These are phyloP conservation scores for Lichenostomus cassidix DNA, from an alignment of 2,113 vertebrate genomes.

Conservation along the genomic window DNA sequence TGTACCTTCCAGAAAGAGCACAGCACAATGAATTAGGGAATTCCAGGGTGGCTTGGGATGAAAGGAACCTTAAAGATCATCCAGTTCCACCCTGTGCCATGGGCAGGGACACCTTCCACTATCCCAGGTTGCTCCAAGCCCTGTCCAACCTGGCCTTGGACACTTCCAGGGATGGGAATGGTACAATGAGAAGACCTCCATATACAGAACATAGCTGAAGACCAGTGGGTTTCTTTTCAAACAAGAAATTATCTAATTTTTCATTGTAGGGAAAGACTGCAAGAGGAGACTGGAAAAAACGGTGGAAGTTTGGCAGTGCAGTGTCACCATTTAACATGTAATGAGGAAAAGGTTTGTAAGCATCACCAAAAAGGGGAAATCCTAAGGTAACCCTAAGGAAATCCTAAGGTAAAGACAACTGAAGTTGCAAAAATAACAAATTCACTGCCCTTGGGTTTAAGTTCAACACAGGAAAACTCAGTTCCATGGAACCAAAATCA, in stretches of 20 bases:
- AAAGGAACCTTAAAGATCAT: neutral
- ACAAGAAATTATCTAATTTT: conserved; percentile 1
- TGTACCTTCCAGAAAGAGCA: neutral
- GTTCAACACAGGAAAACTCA: neutral
- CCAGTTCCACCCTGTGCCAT: neutral
- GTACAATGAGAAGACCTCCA: neutral
- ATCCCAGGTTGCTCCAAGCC: neutral
- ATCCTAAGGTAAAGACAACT: neutral
- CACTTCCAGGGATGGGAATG: neutral
- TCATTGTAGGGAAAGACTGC: neutral
- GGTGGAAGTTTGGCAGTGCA: neutral
- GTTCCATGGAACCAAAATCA: neutral
- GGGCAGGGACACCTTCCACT: neutral
- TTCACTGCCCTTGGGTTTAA: neutral
- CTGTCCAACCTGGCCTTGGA: neutral
- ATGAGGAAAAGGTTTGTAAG: neutral
- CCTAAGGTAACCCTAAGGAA: neutral
- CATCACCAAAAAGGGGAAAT: neutral
- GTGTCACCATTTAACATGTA: neutral
- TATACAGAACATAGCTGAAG: neutral
- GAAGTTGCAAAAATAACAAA: neutral
- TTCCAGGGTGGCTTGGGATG: neutral
- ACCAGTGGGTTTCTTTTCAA: neutral
- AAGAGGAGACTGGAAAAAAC: neutral
- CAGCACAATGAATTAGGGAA: neutral